Base-by-base conservation (phyloP, 2,113 vertebrate species). In the Puntigrus tetrazona region DNA sequence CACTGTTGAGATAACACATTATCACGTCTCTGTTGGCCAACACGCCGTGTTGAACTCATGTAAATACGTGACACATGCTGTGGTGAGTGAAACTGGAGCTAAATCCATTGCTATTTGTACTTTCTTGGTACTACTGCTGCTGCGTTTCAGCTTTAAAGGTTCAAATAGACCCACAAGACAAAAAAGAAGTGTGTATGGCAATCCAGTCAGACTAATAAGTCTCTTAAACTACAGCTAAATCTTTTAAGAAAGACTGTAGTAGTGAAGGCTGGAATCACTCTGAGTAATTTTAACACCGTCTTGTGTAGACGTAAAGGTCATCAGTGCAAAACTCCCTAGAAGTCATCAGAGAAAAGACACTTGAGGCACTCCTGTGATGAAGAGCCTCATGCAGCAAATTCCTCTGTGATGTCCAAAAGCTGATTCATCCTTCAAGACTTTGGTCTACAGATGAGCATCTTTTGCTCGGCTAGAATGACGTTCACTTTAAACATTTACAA, bases 1-100 rank as follows among this genome's bases (percentile, higher is more conserved):
- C 4, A 29, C 31, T 63, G 59, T 57, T 76, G 38, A 81, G 78
- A 86, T 90, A 90, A 88, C 65, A 84, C 34, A 86, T 86, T 85
- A 87, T 83, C 84, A 85, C 61, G 18, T 84, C 79, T 81, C 47
- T 81, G 55, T 81, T 72, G 29, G 84, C 84, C 81, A 84, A 84
- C 72, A 78, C 52, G 63, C 43, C 77, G 73, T 65, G 75, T 73
- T 70, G 76, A 36, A 63, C 16, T 3, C 50, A 78, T 38, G 57
- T n/a, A 65, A 72, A 84, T 25, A 81, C 52, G 29, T 83, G 31
- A 47, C 50, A 83, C 70, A 84, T 80, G 38, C 45, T 78, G 34
- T 69, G 81, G 41, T 81, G 84, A 77, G 59, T 83, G 67, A 82
- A 63, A 67, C n/a, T 9, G 7, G 2, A 50, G 20, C 3, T 31